phyloP scores from a whole-genome alignment of 2,113 vertebrate species.

The Platysteira castanea region DNA sequence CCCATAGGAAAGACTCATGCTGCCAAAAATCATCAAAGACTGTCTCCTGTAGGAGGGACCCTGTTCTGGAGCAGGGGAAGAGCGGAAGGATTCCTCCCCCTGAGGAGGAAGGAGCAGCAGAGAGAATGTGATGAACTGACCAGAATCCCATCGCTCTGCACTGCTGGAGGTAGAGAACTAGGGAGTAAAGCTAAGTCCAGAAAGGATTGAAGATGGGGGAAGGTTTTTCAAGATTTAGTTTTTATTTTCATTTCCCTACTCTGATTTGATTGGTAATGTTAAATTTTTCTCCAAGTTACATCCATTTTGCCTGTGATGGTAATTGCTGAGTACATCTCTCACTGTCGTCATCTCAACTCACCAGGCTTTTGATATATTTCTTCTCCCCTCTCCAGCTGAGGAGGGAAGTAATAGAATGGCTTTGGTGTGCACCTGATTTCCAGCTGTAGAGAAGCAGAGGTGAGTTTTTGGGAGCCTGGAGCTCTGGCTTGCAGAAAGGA shows the following conservation, averaged over 20 bases:
- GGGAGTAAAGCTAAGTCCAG: background rate
- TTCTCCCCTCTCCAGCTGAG: background rate
- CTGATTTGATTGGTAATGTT: background rate
- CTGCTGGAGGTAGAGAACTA: background rate
- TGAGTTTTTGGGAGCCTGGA: background rate
- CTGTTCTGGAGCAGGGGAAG: background rate
- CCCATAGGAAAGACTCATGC: background rate
- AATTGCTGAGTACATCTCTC: background rate
- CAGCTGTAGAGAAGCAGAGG: background rate
- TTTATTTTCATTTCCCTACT: background rate
- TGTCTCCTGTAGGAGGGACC: background rate
- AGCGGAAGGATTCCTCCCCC: background rate
- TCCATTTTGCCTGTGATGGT: background rate
- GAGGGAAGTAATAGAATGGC: background rate
- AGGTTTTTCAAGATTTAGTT: background rate
- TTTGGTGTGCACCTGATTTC: background rate
- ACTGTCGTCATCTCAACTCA: too few species aligned
- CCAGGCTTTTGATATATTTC: background rate
- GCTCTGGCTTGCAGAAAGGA: background rate
- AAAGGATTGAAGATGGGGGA: background rate
- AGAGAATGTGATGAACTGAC: background rate
- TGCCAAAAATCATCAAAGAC: background rate
- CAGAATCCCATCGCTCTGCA: too few species aligned
- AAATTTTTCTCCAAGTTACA: background rate
- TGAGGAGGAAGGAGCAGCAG: background rate